Evolutionary conservation across 2,888 invertebrate genomes (phyloP).

Genomic region (Macrosoma leucophasiata): DNA sequence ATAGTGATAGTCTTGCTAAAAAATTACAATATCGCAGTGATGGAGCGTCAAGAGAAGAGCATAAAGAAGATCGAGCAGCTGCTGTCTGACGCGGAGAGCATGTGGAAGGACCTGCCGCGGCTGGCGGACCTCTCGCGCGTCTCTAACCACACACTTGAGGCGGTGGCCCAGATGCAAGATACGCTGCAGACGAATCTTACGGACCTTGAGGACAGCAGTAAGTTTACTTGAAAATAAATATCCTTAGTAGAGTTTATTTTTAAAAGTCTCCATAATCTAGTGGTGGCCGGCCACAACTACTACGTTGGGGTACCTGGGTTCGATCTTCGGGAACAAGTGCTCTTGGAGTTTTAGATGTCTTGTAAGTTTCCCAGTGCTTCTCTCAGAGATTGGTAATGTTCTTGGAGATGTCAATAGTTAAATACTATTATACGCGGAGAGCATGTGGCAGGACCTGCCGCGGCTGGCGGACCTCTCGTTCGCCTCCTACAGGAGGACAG

Average conservation of each 20-base stretch:
- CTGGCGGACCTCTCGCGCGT: constrained; percentile 69
- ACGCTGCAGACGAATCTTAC: constrained; percentile 66
- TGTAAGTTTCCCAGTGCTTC: no score
- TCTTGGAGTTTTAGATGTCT: no score
- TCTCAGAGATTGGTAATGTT: no score
- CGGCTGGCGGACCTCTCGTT: constrained; percentile 68
- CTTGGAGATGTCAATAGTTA: no score
- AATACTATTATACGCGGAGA: constrained; percentile 62
- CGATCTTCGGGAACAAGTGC: no score
- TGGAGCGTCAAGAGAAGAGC: constrained; percentile 63
- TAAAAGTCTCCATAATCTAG: no score
- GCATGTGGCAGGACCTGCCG: constrained; percentile 70
- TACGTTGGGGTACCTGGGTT: no score
- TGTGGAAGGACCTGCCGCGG: constrained; percentile 70
- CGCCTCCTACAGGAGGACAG: constrained; percentile 78
- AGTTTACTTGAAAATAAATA: constrained; percentile 21
- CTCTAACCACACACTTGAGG: constrained; percentile 78
- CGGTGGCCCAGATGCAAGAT: constrained; percentile 72
- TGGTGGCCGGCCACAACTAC: no score
- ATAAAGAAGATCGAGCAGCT: constrained; percentile 54
- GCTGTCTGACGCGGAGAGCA: constrained; percentile 60
- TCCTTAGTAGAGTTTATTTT: no score
- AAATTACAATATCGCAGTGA: no score
- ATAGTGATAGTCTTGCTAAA: no score
- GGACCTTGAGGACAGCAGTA: constrained; percentile 62